phyloP scores from a whole-genome alignment of 2,113 vertebrate genomes.

The Oncorhynchus clarkii region DNA sequence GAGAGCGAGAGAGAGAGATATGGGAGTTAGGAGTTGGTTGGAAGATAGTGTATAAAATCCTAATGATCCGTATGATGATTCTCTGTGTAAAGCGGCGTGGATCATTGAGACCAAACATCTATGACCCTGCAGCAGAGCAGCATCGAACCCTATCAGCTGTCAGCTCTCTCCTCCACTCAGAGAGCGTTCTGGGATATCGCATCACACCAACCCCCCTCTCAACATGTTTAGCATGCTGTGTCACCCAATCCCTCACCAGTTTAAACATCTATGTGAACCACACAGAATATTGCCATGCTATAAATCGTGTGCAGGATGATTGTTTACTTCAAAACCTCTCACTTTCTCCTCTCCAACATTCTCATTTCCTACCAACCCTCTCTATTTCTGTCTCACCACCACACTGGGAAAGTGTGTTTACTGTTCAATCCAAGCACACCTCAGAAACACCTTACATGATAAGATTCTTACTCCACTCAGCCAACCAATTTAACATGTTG shows the following conservation, averaged over 20 bases:
- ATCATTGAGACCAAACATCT: conserved; percentile 38
- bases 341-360: not conserved
- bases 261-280: not conserved
- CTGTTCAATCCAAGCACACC: not conserved
- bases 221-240: not conserved
- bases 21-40: not conserved
- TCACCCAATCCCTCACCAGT: not conserved
- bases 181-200: conserved; percentile 15
- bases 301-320: not conserved
- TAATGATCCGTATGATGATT: conserved; percentile 27
- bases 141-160: conserved; percentile 33
- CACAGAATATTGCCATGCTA: not conserved
- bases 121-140: conserved; percentile 28
- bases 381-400: not conserved
- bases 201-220: not conserved
- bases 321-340: not conserved
- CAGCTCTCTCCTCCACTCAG: conserved; percentile 23
- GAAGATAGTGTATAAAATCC: conserved; percentile 21
- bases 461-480: not conserved
- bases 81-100: conserved; percentile 33
- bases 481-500: not conserved
- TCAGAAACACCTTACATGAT: not conserved
- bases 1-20: not conserved
- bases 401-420: not conserved
- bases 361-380: not conserved